Evolutionary conservation across 1,140 invertebrate species (phyloP).

Genomic region (Macrosteles quadrilineatus): DNA sequence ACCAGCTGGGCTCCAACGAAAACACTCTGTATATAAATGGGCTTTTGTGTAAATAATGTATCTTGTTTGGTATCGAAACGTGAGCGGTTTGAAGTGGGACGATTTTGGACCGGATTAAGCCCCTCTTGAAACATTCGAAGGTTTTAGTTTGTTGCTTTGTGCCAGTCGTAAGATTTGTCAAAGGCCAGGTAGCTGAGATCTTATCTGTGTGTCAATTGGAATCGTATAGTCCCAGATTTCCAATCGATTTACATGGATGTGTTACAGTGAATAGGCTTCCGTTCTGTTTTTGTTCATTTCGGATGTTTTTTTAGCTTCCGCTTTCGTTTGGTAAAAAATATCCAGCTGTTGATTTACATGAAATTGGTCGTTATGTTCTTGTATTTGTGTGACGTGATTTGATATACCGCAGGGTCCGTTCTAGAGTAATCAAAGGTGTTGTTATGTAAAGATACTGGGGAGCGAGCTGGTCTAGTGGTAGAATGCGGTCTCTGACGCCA

Average conservation of each 20-base stretch:
- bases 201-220: conserved; percentile 8
- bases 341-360: too few species aligned
- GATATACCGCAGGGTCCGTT: too few species aligned
- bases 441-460: too few species aligned
- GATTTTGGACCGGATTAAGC: not conserved
- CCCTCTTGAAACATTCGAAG: conserved; percentile 18
- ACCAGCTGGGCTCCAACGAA: conserved; percentile 11
- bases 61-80: conserved; percentile 26
- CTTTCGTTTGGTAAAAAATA: too few species aligned
- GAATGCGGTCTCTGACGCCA: too few species aligned
- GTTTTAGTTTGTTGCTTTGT: conserved; percentile 1
- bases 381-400: too few species aligned
- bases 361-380: too few species aligned
- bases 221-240: not conserved
- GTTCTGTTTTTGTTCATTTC: too few species aligned
- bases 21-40: conserved; percentile 23
- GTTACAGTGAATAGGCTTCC: not conserved
- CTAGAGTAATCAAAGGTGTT: too few species aligned
- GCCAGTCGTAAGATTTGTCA: not conserved
- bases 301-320: too few species aligned
- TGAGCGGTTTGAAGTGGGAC: conserved; percentile 9
- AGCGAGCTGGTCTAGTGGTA: too few species aligned
- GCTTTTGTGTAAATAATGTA: conserved; percentile 24
- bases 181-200: conserved; percentile 21
- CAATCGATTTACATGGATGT: not conserved